Evolutionary conservation across 2,888 invertebrate genomes (phyloP), one percentile per base, ranked within the genome.

Genomic region (Synanthedon tipuliformis): DNA sequence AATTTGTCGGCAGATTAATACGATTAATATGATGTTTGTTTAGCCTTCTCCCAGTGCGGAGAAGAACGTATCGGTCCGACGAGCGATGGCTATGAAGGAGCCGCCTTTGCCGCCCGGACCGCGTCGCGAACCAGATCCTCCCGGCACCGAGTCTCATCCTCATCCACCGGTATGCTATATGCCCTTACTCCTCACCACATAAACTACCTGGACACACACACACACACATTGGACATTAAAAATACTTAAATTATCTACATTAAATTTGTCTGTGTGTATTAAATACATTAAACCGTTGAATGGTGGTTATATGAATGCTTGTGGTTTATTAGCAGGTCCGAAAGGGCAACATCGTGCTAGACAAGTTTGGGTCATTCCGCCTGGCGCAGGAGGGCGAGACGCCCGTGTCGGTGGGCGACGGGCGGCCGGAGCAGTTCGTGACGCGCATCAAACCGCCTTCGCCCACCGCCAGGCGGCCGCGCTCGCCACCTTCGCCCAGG

Each of bases 341-440:
- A 61, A 88, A 88, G 62, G 87, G 85, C 63, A 86, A 87, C 66
- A 90, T 92, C 53, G 92, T 92, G 15, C 78, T 93, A 59, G 93
- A 93, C 75, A 93, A 93, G 75, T 92, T 93, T 68, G 93, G 93
- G 0, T 90, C 92, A 60, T 90, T 93, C 81, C 89, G 92, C 0
- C 75, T 92, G 59, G 91, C 91, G 48, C 81, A 89, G 54, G 90
- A 90, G 51, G 86, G 89, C 51, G 84, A 88, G 63, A 85, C 86
- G 2, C 84, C 85, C 0, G 82, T 82, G 58, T 80, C 78, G 0
- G 81, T 86, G 50, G 85, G 83, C 57, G 88, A 87, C 57, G 78
- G 73, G 55, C 88, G 73, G 60, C 89, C 78, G 59, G 90, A 85
- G 71, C 88, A 79, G 80, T 89, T 78, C 72, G 88, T 81, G 73